These are phyloP conservation scores for Ceratotherium simum DNA, from an alignment of 2,113 vertebrate species.

Conservation along the genomic window DNA sequence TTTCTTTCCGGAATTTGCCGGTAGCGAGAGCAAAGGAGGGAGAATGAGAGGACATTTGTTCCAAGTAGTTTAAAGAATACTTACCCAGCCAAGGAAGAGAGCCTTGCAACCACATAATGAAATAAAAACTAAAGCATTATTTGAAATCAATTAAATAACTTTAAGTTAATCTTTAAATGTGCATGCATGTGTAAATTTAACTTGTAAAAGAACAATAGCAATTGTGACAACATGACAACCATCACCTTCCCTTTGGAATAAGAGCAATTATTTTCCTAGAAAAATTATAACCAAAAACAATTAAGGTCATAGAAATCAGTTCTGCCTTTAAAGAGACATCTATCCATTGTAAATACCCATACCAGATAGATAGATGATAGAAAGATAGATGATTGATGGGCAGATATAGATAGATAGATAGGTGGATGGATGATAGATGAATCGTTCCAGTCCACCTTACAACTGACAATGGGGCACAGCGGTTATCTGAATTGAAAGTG, in stretches of 20 bases:
- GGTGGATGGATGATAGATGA: background rate
- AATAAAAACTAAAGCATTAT: background rate
- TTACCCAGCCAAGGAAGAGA: background rate
- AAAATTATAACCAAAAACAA: slow-evolving; percentile 33
- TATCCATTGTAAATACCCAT: background rate
- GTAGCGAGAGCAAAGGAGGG: background rate
- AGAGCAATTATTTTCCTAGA: slow-evolving; percentile 31
- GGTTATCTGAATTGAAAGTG: background rate
- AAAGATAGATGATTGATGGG: too few relatives aligned
- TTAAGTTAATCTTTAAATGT: background rate
- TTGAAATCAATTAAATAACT: background rate
- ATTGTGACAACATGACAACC: background rate
- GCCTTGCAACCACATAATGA: background rate
- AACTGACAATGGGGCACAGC: background rate
- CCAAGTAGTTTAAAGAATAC: background rate
- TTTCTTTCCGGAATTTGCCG: background rate
- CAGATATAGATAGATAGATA: background rate
- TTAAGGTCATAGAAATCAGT: slow-evolving; percentile 43
- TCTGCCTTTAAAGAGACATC: slow-evolving; percentile 37
- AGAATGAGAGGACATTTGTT: background rate
- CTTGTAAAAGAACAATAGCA: background rate
- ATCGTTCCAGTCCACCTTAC: too few relatives aligned
- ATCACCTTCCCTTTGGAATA: background rate
- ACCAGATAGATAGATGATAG: background rate
- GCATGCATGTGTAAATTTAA: background rate